Evolutionary conservation across 2,797 vertebrate genomes (phyloP).

Genomic region (Synanceia verrucosa): DNA sequence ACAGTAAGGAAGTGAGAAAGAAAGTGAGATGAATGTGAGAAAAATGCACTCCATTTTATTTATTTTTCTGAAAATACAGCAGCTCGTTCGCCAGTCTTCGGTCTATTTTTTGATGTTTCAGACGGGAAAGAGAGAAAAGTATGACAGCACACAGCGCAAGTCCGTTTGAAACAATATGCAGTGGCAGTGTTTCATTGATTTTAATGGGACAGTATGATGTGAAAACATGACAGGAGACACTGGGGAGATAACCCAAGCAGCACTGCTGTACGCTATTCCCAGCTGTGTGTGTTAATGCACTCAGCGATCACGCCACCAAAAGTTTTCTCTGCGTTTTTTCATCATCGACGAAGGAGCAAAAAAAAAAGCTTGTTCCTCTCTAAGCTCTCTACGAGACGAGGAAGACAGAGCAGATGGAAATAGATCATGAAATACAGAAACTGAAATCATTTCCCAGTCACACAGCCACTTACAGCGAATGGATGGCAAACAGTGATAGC

Average conservation of each 20-base stretch:
- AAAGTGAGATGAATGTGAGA: conserved; percentile 16
- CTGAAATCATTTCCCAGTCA: conserved; percentile 72
- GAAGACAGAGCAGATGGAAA: conserved; percentile 74
- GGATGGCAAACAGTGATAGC: conserved; percentile 67
- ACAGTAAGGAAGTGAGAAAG: conserved; percentile 9
- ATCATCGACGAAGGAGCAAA: conserved; percentile 53
- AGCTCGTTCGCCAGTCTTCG: conserved; percentile 32
- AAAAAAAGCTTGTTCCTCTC: conserved; percentile 54
- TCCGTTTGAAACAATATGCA: conserved; percentile 63
- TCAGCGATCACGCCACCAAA: conserved; percentile 68
- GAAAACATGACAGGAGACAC: conserved; percentile 78
- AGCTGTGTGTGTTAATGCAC: conserved; percentile 73
- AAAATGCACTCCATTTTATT: conserved; percentile 12
- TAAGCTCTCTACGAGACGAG: conserved; percentile 59
- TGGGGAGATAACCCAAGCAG: conserved; percentile 73
- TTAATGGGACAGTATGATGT: conserved; percentile 78
- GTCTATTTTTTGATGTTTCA: conserved; percentile 36
- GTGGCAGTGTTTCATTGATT: conserved; percentile 69
- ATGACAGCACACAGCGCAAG: conserved; percentile 45
- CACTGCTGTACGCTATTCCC: conserved; percentile 71
- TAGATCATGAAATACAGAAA: conserved; percentile 77
- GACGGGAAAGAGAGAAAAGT: conserved; percentile 39
- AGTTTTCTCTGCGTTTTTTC: conserved; percentile 70
- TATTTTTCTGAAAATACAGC: conserved; percentile 12
- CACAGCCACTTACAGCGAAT: conserved; percentile 71